phyloP scores from a whole-genome alignment of 2,113 vertebrate genomes.

The Tupaia chinensis region DNA sequence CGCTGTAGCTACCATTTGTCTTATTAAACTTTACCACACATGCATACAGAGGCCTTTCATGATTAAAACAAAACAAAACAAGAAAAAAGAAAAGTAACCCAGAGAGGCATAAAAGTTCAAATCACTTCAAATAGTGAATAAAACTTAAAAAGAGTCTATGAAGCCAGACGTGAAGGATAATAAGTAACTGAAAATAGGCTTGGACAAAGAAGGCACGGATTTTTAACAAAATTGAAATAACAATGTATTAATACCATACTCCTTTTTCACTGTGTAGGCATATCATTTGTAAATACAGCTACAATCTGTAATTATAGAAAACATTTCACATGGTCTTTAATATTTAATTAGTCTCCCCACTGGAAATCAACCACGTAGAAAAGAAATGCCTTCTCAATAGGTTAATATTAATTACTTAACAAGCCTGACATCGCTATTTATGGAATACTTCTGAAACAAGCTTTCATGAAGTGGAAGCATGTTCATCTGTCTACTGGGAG shows the following conservation, averaged over 20 bases:
- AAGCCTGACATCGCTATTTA: slow-evolving; percentile 70
- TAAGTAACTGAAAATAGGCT: background rate
- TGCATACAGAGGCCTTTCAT: background rate
- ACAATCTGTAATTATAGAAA: slow-evolving; percentile 78
- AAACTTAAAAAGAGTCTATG: background rate
- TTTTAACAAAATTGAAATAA: background rate
- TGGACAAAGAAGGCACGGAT: background rate
- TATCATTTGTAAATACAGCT: slow-evolving; percentile 73
- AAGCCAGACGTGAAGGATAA: background rate
- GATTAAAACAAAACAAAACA: background rate
- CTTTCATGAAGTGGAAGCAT: slow-evolving; percentile 61
- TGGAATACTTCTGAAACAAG: slow-evolving; percentile 71
- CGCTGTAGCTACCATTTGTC: background rate
- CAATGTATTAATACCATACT: slow-evolving; percentile 39
- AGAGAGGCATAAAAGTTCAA: background rate
- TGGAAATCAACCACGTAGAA: slow-evolving; percentile 76
- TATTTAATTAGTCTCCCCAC: slow-evolving; percentile 79
- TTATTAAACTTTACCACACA: background rate
- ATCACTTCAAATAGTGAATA: background rate
- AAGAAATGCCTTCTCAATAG: slow-evolving; percentile 74
- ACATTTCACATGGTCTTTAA: slow-evolving; percentile 72
- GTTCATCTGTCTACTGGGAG: slow-evolving; percentile 57
- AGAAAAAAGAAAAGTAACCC: background rate
- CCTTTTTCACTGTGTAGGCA: slow-evolving; percentile 66
- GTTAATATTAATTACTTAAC: slow-evolving; percentile 78